Evolutionary conservation across 2,113 vertebrate genomes (phyloP).

Genomic region (Ammodytes dubius): DNA sequence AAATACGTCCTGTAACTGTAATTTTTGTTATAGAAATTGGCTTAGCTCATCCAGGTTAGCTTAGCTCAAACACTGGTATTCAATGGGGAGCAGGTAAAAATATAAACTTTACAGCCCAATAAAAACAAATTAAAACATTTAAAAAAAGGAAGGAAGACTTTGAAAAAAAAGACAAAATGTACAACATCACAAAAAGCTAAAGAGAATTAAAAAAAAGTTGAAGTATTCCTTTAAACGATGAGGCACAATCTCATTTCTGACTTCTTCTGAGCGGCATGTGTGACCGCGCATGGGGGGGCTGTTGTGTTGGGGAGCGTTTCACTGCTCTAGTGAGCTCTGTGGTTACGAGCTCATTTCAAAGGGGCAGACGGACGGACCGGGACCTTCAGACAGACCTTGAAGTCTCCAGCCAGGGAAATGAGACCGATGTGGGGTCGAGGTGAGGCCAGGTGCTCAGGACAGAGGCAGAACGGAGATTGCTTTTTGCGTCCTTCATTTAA

Average conservation of each 20-base stretch:
- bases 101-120: too few relatives aligned
- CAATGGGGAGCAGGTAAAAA: too few relatives aligned
- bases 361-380: conserved; percentile 44
- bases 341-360: conserved; percentile 64
- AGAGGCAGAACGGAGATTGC: conserved; percentile 38
- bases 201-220: too few relatives aligned
- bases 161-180: too few relatives aligned
- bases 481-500: conserved; percentile 48
- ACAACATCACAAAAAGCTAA: too few relatives aligned
- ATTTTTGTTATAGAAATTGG: too few relatives aligned
- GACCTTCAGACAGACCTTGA: conserved; percentile 27
- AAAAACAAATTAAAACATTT: too few relatives aligned
- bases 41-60: too few relatives aligned
- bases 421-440: conserved; percentile 48
- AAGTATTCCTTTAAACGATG: not conserved
- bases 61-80: too few relatives aligned
- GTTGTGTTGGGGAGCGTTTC: conserved; percentile 46
- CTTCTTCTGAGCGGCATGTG: not conserved
- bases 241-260: not conserved
- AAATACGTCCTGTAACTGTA: too few relatives aligned
- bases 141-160: too few relatives aligned
- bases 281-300: conserved; percentile 27
- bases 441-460: conserved; percentile 53
- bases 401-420: conserved; percentile 53
- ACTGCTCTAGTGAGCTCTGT: conserved; percentile 57